phyloP scores from a whole-genome alignment of 2,888 invertebrate genomes.

The Drosophila vallismaia region DNA sequence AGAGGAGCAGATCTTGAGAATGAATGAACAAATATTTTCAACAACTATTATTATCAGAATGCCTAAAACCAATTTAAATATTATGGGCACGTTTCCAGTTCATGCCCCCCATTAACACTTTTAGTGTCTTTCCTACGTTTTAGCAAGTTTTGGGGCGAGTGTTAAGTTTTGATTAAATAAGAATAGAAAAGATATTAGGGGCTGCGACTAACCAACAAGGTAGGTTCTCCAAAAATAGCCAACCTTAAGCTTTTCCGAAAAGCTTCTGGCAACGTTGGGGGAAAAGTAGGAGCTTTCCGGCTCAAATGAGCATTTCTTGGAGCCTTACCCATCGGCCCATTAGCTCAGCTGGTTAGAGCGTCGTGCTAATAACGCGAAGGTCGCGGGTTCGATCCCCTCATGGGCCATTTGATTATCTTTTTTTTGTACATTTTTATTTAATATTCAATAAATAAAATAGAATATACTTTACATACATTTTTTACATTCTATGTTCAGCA shows the following conservation, averaged over 20 bases:
- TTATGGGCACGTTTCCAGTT: conserved; percentile 33
- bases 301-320: conserved; percentile 29
- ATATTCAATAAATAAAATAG: not conserved
- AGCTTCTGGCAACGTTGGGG: conserved; percentile 27
- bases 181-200: conserved; percentile 3
- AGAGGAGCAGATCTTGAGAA: conserved; percentile 6
- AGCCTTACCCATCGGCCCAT: conserved; percentile 75
- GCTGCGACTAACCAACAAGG: conserved; percentile 3
- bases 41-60: conserved; percentile 42
- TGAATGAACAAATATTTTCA: conserved; percentile 38
- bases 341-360: conserved; percentile 85
- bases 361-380: conserved; percentile 85
- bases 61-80: conserved; percentile 43
- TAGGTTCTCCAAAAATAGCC: conserved; percentile 4
- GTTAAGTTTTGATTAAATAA: conserved; percentile 40
- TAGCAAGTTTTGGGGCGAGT: conserved; percentile 19
- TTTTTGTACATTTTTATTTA: conserved; percentile 28
- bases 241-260: conserved; percentile 17
- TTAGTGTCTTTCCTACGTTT: conserved; percentile 5
- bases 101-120: conserved; percentile 35
- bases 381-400: conserved; percentile 84
- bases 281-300: conserved; percentile 1
- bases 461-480: not conserved
- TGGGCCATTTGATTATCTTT: conserved; percentile 77
- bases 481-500: too few relatives aligned